These are phyloP conservation scores for Tigriopus japonicus DNA, from an alignment of 1,140 invertebrate species.

Conservation along the genomic window DNA sequence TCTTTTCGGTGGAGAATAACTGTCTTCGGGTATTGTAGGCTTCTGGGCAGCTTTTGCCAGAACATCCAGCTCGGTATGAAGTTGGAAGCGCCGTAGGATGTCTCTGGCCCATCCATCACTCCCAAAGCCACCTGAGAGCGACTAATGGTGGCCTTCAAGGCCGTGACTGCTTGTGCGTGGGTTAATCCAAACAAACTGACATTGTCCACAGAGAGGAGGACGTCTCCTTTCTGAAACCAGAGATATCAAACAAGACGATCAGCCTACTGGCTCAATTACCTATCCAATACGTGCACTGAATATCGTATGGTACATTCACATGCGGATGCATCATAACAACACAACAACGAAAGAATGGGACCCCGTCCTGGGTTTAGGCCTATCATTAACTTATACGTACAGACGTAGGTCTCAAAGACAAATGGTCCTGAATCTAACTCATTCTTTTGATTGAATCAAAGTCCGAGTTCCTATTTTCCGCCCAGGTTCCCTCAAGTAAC, in stretches of 20 bases:
- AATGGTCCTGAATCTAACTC: no score
- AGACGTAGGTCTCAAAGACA: no score
- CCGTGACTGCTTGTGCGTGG: conserved; percentile 29
- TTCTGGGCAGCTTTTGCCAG: conserved; percentile 32
- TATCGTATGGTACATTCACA: no score
- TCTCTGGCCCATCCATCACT: conserved; percentile 30
- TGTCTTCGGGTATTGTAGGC: conserved; percentile 30
- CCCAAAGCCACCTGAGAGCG: conserved; percentile 25
- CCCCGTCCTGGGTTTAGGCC: no score
- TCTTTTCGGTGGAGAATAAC: conserved; percentile 24
- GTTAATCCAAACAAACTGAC: conserved; percentile 28
- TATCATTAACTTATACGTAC: no score
- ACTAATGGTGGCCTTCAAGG: conserved; percentile 28
- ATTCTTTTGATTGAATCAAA: no score
- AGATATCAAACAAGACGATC: not conserved
- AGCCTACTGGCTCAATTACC: no score
- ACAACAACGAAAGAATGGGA: no score
- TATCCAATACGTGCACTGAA: no score
- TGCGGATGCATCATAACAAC: no score
- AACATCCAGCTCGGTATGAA: conserved; percentile 34
- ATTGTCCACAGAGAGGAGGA: conserved; percentile 30
- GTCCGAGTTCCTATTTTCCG: no score
- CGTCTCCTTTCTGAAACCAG: conserved; percentile 30
- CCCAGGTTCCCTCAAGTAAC: no score
- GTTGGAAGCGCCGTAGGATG: conserved; percentile 25